Conservation (phyloP, 2,113 vertebrate species). For the Aviceda subcristata region DNA sequence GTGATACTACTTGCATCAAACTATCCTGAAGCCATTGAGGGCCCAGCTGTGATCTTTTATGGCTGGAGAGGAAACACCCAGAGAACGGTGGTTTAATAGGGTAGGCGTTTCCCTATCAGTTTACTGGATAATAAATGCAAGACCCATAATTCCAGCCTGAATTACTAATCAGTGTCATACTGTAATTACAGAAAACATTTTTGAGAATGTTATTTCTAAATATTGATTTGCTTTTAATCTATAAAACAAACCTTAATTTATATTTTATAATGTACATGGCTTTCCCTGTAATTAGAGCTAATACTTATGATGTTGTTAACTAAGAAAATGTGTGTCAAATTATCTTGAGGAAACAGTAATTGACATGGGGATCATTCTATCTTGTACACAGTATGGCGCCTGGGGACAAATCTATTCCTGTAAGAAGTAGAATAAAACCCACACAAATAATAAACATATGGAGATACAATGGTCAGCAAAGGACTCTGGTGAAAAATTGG, state of each 20-base stretch:
- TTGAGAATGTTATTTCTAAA: neutral
- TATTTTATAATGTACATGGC: neutral
- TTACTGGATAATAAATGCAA: neutral
- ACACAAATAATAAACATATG: neutral
- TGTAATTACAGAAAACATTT: neutral
- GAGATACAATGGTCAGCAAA: neutral
- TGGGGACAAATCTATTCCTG: neutral
- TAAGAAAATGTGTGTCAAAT: neutral
- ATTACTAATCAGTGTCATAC: neutral
- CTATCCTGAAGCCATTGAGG: neutral
- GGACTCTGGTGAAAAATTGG: neutral
- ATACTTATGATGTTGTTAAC: neutral
- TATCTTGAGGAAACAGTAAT: neutral
- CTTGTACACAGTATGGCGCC: neutral
- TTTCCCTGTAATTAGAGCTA: neutral
- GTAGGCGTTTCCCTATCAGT: neutral
- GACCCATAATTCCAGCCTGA: neutral
- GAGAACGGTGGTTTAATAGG: neutral
- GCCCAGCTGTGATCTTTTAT: neutral
- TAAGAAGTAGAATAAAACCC: neutral
- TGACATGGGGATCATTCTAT: neutral
- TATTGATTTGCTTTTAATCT: conserved; percentile 3
- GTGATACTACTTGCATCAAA: neutral
- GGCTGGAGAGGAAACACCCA: neutral
- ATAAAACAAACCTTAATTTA: neutral